Conservation (phyloP, 1,140 invertebrate genomes). For the Drosophila persimilis region DNA sequence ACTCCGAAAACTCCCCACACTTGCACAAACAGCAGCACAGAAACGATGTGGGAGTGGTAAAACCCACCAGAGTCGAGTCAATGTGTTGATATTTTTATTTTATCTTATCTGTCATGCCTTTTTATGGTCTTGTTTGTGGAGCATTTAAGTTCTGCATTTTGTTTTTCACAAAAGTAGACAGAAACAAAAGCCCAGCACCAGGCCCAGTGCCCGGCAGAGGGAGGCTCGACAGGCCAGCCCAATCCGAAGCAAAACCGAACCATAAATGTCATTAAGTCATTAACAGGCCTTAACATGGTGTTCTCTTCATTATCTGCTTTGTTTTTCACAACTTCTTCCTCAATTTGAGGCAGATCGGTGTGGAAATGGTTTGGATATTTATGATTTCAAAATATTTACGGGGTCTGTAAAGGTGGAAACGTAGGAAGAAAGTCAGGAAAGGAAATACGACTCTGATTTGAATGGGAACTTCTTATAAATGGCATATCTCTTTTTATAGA, state of each 20-base stretch:
- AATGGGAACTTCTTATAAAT: no score
- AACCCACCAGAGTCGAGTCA: slow-evolving; percentile 48
- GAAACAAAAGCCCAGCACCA: slow-evolving; percentile 33
- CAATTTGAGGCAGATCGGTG: slow-evolving; percentile 30
- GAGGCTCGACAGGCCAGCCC: slow-evolving; percentile 46
- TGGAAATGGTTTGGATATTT: slow-evolving; percentile 23
- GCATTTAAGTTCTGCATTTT: slow-evolving; percentile 20
- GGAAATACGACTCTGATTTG: no score
- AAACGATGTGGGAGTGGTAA: slow-evolving; percentile 37
- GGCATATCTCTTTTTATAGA: no score
- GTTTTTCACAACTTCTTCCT: slow-evolving; percentile 46
- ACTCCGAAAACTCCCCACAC: slow-evolving; percentile 39
- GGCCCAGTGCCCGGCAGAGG: neutral
- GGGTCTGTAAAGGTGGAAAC: neutral
- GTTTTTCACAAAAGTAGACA: slow-evolving; percentile 48
- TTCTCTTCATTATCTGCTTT: slow-evolving; percentile 52
- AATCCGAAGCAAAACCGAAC: slow-evolving; percentile 34
- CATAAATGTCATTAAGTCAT: slow-evolving; percentile 76
- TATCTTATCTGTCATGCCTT: slow-evolving; percentile 64
- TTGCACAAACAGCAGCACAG: slow-evolving; percentile 59
- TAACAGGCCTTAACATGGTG: slow-evolving; percentile 58
- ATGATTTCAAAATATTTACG: slow-evolving; percentile 20
- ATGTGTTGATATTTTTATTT: slow-evolving; percentile 58
- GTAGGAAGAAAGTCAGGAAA: no score
- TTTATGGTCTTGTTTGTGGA: slow-evolving; percentile 54